phyloP scores from a whole-genome alignment of 2,113 vertebrate species.

The Zootoca vivipara region DNA sequence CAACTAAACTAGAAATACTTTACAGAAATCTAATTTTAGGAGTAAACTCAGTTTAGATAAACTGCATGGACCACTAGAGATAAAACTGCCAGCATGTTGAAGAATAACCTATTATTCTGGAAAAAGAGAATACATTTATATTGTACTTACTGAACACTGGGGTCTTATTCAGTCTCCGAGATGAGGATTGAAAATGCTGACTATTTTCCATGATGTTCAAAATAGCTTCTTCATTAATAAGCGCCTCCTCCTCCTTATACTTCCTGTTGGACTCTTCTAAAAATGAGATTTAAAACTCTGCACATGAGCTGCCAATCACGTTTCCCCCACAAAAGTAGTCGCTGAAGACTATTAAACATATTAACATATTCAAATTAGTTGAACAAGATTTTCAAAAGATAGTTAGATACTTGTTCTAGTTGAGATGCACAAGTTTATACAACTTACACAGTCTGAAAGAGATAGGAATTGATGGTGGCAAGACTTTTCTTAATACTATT shows the following conservation, averaged over 20 bases:
- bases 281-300: constrained; percentile 20
- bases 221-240: constrained; percentile 97
- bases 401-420: not conserved
- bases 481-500: not conserved
- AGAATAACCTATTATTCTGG: too few species aligned
- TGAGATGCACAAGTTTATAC: not conserved
- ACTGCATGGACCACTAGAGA: not conserved
- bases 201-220: constrained; percentile 93
- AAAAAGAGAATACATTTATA: too few species aligned
- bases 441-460: not conserved
- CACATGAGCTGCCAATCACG: not conserved
- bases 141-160: constrained; percentile 82
- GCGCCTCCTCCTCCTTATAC: constrained; percentile 81
- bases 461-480: not conserved
- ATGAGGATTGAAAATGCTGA: constrained; percentile 89
- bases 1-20: not conserved
- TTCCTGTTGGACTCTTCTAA: constrained; percentile 72
- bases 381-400: constrained; percentile 16
- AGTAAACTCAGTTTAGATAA: not conserved
- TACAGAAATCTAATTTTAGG: not conserved
- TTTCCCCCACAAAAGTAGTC: not conserved
- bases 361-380: constrained; percentile 20
- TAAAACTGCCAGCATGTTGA: not conserved
- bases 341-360: constrained; percentile 11
- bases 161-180: constrained; percentile 86